Base-by-base conservation (phyloP, 2,888 invertebrate species). In the Drosophila demipolita region DNA sequence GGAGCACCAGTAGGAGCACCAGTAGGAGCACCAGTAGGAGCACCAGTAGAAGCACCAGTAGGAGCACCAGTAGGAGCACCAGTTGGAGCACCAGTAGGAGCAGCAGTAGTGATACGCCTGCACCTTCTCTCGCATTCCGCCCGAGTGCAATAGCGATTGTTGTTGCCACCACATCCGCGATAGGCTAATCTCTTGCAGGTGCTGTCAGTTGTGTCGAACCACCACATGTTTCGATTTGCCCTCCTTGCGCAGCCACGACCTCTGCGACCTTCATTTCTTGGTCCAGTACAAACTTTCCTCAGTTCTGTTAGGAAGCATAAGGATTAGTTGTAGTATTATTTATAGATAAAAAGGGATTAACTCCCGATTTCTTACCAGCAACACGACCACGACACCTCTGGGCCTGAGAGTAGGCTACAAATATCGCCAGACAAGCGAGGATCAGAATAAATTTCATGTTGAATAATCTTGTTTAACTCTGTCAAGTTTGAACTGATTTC, bases 361-460 rank as follows among this genome's bases (percentile, higher is more conserved):
- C 26, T 12, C 9, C 12, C 4, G n/a, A 26, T 2, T 40, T 40
- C 55, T 57, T 57, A 57, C 55, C 0, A 5, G 20, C 0, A 40
- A 57, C 7, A 26, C 15, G 8, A 15, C 55, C 38, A 11, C 55
- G 38, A 12, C 55, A 57, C 7, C 8, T n/a, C 15, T 82, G 78
- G 15, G 64, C 60, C 23, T 66, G 45, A 3, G 45, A 20, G 6
- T 33, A 20, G 36, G 64, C 66, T 45, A 79, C 63, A 12, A 55
- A 73, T 11, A 81, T 45, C 4, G 59, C 64, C 8, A 79, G 50
- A 23, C 64, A 61, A 23, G 64, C 54, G 35, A 73, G 58, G 38
- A 82, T 12, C 8, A 66, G 26, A 32, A 66, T 40, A n/a, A 81
- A 73, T 52, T 81, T 78, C 78, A 78, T 81, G n/a, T 62, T 62